Evolutionary conservation across 2,113 vertebrate genomes (phyloP).

Genomic region (Rallus limicola): DNA sequence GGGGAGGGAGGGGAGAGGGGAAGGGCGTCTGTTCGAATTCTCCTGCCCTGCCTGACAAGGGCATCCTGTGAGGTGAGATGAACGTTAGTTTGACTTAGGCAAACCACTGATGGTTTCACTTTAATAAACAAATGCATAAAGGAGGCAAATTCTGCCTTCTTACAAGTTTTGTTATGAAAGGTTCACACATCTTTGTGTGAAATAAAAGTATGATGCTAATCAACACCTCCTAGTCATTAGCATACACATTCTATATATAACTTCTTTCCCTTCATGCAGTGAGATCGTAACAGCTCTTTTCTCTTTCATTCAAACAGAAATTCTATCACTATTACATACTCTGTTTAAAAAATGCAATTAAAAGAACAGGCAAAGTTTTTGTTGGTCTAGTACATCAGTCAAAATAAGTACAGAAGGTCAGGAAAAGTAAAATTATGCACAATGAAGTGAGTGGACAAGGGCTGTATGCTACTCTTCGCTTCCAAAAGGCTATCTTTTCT

Average conservation of each 20-base stretch:
- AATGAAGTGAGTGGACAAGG: neutral
- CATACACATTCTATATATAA: neutral
- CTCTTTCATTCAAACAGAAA: neutral
- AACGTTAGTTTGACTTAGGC: neutral
- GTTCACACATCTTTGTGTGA: conserved; percentile 44
- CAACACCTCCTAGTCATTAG: conserved; percentile 39
- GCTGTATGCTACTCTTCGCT: neutral
- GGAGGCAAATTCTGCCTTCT: neutral
- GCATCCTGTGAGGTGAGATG: neutral
- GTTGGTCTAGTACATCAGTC: neutral
- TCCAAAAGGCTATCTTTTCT: neutral
- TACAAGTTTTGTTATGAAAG: conserved; percentile 31
- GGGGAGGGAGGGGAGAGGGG: neutral
- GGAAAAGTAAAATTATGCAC: neutral
- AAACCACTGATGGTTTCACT: neutral
- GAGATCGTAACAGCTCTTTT: neutral
- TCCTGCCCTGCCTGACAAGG: neutral
- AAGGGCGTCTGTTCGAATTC: neutral
- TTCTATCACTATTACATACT: neutral
- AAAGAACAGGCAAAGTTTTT: neutral
- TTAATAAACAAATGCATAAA: neutral
- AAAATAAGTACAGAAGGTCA: neutral
- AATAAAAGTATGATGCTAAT: conserved; percentile 34
- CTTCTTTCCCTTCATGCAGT: neutral
- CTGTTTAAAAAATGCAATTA: neutral